Percentiles rank a stretch among this genome's conserved stretches.
Conservation (phyloP, 2,113 vertebrate genomes). For the Pygoscelis antarcticus region DNA sequence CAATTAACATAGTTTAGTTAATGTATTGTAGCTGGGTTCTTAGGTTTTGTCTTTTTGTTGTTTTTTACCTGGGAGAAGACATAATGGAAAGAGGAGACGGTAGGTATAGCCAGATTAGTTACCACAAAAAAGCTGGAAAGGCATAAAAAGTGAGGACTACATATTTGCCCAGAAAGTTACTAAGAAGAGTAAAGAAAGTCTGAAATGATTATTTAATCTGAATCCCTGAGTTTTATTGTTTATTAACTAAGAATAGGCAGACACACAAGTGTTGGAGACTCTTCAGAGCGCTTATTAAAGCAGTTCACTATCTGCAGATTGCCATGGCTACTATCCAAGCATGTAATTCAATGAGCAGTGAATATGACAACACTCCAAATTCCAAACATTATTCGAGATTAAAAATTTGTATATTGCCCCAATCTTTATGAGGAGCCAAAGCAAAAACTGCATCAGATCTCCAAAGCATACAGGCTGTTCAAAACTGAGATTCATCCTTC, state of each 20-base stretch:
- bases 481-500: not conserved
- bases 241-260: not conserved
- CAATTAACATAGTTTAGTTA: not conserved
- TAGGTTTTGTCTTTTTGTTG: not conserved
- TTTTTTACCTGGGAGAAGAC: not conserved
- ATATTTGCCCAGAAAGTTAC: not conserved
- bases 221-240: not conserved
- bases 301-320: not conserved
- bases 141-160: not conserved
- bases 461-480: not conserved
- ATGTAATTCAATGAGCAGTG: not conserved
- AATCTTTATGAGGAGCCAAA: not conserved
- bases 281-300: not conserved
- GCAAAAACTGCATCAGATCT: not conserved
- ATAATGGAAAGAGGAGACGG: not conserved
- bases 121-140: not conserved
- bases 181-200: not conserved
- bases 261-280: not conserved
- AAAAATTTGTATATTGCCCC: not conserved
- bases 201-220: not conserved
- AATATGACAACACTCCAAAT: not conserved
- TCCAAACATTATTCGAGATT: not conserved
- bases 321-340: not conserved
- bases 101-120: not conserved
- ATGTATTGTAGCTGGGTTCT: not conserved